Base-by-base conservation (phyloP, 1,140 invertebrate genomes). In the Eupristina koningsbergeri region DNA sequence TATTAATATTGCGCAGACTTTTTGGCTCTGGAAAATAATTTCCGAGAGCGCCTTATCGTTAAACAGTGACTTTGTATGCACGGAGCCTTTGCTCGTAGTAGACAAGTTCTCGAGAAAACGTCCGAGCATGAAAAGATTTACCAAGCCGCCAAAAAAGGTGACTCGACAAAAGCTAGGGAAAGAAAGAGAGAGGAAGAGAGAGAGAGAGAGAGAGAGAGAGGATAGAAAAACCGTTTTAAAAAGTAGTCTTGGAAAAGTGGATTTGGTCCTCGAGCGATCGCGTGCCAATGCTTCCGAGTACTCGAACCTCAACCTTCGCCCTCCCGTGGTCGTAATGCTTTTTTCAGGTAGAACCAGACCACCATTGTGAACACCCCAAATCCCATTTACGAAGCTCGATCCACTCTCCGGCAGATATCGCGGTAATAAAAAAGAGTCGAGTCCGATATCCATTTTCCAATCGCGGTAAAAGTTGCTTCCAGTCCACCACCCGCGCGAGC, bases 231-330 rank as follows among this genome's bases (percentile, higher is more conserved):
- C 3, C 17, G 22, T 67, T 67, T 67, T 15, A 1, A 34, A 67
- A 67, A 67, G 64, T 67, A 19, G 31, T 67, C 26, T 71, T 39
- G 26, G 67, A 71, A 71, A 71, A 71, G 67, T 41, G 67, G 39
- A 71, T 41, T 71, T 71, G 67, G 8, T 26, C 19, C 67, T 71
- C 26, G 36, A 71, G 22, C 67, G 36, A 67, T 67, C 34, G 64
- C 31, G 64, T 67, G 64, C 34, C 31, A 67, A 67, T 17, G 64
- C 31, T 67, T 67, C 64, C 15, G 3, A 39, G 31, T 31, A 39
- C 15, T 67, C 64, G 64, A 67, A 7, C 3, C 34, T n/a, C 15
- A 41, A 71, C 67, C 67, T 71, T 71, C 67, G 67, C 67, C 67
- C 67, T 71, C 39, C 67, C 13, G 39, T 26, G n/a, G 67, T 71